phyloP scores from a whole-genome alignment of 2,113 vertebrate genomes.

The Podarcis muralis region DNA sequence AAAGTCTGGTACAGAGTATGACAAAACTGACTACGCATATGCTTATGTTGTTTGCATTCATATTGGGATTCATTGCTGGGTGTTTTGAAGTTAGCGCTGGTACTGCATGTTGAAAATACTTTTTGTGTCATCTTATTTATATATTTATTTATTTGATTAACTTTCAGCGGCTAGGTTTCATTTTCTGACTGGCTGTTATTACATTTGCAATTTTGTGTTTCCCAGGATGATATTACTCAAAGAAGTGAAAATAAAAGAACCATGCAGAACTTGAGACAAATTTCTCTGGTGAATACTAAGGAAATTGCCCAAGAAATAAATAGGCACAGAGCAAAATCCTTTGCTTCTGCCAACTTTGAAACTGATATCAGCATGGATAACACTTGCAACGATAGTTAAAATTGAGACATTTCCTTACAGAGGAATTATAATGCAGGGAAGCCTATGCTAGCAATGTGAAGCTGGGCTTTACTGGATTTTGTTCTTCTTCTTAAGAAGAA shows the following conservation, averaged over 20 bases:
- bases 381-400: background rate
- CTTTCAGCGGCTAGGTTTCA: conserved; percentile 49
- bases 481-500: too few species aligned
- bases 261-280: background rate
- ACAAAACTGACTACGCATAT: too few species aligned
- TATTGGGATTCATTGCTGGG: background rate
- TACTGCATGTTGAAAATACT: conserved; percentile 7
- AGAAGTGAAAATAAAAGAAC: background rate
- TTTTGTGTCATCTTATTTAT: background rate
- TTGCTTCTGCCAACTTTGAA: background rate
- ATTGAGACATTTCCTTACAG: background rate
- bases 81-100: background rate
- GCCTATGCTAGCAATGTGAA: background rate
- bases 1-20: too few species aligned
- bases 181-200: conserved; percentile 58
- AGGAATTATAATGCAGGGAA: background rate
- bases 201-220: conserved; percentile 37
- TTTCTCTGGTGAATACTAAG: background rate
- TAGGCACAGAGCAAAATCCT: background rate
- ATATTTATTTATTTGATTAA: conserved; percentile 30
- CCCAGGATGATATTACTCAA: background rate
- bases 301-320: background rate
- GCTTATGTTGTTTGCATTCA: too few species aligned
- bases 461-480: background rate
- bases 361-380: background rate